Percentiles rank a stretch among this genome's conserved stretches.
Evolutionary conservation across 2,113 vertebrate genomes (phyloP).

Genomic region (Phainopepla nitens): DNA sequence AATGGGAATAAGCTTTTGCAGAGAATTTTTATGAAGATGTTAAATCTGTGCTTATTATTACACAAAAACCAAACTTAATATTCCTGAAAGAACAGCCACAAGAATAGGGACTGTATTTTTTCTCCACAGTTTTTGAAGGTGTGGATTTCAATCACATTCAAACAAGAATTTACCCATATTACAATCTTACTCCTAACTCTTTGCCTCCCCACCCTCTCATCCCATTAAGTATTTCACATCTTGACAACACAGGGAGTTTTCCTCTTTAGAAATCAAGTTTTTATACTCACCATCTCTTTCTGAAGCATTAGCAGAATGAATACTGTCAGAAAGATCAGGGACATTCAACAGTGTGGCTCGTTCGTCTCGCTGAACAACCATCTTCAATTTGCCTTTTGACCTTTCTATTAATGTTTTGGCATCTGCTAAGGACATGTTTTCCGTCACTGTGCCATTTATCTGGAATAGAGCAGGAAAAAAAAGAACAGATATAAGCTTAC

Average conservation of each 20-base stretch:
- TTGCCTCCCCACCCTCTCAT: neutral
- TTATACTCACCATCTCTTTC: constrained; percentile 90
- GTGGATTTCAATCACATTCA: neutral
- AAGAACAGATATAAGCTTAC: neutral
- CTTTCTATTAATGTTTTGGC: constrained; percentile 98
- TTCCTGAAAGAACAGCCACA: neutral
- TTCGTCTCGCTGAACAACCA: constrained; percentile 98
- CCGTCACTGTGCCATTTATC: constrained; percentile 99
- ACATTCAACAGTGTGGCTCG: constrained; percentile 93
- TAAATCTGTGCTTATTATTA: constrained; percentile 5
- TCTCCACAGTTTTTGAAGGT: neutral
- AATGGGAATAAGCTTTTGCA: constrained; percentile 39
- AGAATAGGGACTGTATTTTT: neutral
- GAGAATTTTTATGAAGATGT: constrained; percentile 14
- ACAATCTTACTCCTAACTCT: neutral
- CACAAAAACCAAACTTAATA: neutral
- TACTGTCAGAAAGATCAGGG: constrained; percentile 95
- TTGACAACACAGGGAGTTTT: neutral
- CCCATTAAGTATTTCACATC: neutral
- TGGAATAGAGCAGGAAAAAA: constrained; percentile 62
- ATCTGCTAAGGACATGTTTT: constrained; percentile 98
- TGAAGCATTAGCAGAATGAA: constrained; percentile 95
- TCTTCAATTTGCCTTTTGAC: constrained; percentile 98
- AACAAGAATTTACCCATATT: neutral
- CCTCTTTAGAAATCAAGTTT: neutral